Evolutionary conservation across 2,797 vertebrate species (phyloP).

Genomic region (Apogon hyalosoma): DNA sequence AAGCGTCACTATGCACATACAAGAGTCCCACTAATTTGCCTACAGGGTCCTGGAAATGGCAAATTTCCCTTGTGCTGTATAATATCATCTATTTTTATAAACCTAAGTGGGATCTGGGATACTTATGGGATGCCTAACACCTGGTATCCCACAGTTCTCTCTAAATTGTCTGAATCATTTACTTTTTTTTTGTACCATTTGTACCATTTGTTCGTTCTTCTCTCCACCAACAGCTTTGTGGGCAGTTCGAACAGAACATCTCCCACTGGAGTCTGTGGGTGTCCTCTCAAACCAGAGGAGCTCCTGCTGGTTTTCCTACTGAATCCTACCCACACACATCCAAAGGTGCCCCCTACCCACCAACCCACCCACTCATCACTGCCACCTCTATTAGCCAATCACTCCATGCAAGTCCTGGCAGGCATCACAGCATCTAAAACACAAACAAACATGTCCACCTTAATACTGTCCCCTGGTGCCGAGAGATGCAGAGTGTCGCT

Average conservation of each 20-base stretch:
- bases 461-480: slow-evolving; percentile 62
- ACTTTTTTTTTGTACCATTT: slow-evolving; percentile 10
- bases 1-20: slow-evolving; percentile 50
- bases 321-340: slow-evolving; percentile 65
- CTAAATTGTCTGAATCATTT: slow-evolving; percentile 47
- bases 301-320: slow-evolving; percentile 59
- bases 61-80: slow-evolving; percentile 34
- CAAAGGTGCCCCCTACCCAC: slow-evolving; percentile 43
- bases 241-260: slow-evolving; percentile 65
- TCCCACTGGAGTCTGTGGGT: slow-evolving; percentile 72
- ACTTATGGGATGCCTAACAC: slow-evolving; percentile 21
- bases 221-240: slow-evolving; percentile 62
- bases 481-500: slow-evolving; percentile 54
- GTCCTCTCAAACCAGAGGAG: slow-evolving; percentile 68
- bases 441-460: slow-evolving; percentile 68
- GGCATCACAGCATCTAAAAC: slow-evolving; percentile 55
- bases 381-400: slow-evolving; percentile 50
- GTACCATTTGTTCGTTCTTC: slow-evolving; percentile 4
- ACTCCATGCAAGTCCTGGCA: slow-evolving; percentile 65
- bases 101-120: slow-evolving; percentile 42
- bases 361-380: too few relatives aligned
- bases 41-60: slow-evolving; percentile 36
- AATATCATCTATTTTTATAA: slow-evolving; percentile 49
- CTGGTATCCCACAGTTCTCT: slow-evolving; percentile 43
- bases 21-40: slow-evolving; percentile 66